Evolutionary conservation across 2,888 invertebrate species (phyloP).

Genomic region (Luffia ferchaultella): DNA sequence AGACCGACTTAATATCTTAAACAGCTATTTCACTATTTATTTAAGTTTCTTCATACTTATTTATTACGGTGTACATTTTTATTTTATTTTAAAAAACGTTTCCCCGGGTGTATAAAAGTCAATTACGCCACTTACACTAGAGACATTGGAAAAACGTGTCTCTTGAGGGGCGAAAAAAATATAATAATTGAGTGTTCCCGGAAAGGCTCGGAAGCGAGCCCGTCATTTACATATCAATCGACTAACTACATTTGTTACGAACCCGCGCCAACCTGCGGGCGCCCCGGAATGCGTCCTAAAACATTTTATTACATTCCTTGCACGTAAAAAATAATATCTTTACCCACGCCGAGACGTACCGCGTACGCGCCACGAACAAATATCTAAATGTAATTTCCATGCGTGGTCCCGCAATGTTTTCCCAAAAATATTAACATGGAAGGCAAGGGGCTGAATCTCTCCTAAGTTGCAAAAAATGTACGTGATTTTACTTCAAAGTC

Average conservation of each 20-base stretch:
- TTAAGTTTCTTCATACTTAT: too few species aligned
- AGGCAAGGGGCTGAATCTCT: constrained; percentile 63
- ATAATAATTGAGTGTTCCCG: background rate
- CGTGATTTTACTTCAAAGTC: constrained; percentile 68
- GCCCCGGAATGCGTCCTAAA: constrained; percentile 31
- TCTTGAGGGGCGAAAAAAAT: background rate
- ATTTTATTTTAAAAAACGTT: too few species aligned
- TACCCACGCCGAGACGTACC: constrained; percentile 54
- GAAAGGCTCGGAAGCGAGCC: constrained; percentile 33
- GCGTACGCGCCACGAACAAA: constrained; percentile 61
- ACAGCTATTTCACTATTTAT: too few species aligned
- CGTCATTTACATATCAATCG: constrained; percentile 60
- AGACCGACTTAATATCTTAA: too few species aligned
- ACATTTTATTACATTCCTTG: constrained; percentile 62
- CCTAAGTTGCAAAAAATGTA: constrained; percentile 68
- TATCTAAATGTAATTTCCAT: constrained; percentile 67
- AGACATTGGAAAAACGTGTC: background rate
- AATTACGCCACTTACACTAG: background rate
- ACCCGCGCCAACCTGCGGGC: background rate
- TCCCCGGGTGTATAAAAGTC: background rate
- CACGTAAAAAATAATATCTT: constrained; percentile 66
- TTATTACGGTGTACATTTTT: too few species aligned
- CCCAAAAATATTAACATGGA: constrained; percentile 65
- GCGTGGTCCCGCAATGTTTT: constrained; percentile 66
- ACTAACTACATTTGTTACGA: constrained; percentile 25